Conservation (phyloP, 2,888 invertebrate species). For the Galerucella nymphaeae region DNA sequence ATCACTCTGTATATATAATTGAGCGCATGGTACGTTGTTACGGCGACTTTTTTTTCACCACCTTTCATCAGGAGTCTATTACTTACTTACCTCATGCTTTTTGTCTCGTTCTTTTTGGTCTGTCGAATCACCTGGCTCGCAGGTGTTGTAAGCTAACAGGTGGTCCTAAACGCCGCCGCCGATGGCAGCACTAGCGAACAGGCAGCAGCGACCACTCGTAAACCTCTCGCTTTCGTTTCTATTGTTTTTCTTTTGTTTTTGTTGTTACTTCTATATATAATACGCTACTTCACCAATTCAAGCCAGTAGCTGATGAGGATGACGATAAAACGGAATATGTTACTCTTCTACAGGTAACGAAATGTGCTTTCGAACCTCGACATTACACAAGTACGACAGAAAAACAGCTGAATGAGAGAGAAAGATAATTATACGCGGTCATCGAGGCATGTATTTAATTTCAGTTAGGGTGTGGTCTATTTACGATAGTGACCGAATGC, state of each 20-base stretch:
- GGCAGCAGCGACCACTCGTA: constrained; percentile 4
- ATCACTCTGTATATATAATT: constrained; percentile 14
- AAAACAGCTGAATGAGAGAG: no score
- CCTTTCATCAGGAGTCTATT: constrained; percentile 28
- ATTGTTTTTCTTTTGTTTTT: constrained; percentile 13
- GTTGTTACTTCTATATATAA: background rate
- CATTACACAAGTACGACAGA: no score
- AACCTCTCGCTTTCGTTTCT: constrained; percentile 3
- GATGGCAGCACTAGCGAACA: constrained; percentile 19
- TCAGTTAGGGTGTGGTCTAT: no score
- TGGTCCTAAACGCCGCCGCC: constrained; percentile 41
- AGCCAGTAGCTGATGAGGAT: constrained; percentile 38
- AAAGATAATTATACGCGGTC: no score
- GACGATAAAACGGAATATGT: background rate
- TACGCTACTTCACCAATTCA: background rate
- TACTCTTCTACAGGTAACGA: no score
- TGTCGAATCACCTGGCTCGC: constrained; percentile 47
- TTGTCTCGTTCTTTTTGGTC: constrained; percentile 30
- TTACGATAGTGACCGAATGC: no score
- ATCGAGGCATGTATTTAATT: no score
- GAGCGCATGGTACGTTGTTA: background rate
- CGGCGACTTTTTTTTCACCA: constrained; percentile 16
- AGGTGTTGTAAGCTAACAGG: constrained; percentile 54
- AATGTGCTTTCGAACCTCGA: no score
- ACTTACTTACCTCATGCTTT: constrained; percentile 22